Evolutionary conservation across 2,113 vertebrate genomes (phyloP).

Genomic region (Danio rerio): DNA sequence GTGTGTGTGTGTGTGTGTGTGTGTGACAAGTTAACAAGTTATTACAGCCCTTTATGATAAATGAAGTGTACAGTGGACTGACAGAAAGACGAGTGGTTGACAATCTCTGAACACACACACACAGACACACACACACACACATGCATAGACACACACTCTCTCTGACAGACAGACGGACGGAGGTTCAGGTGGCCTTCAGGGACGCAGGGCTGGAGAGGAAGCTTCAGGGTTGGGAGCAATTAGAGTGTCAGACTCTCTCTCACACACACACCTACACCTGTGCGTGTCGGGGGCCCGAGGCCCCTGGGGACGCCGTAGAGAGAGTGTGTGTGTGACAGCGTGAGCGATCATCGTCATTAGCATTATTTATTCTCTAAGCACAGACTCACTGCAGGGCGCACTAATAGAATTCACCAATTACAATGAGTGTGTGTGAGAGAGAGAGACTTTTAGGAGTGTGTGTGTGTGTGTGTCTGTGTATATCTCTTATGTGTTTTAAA

Average conservation of each 20-base stretch:
- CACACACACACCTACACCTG: constrained; percentile 49
- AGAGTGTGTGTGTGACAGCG: constrained; percentile 73
- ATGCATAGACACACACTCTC: constrained; percentile 12
- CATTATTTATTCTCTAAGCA: constrained; percentile 85
- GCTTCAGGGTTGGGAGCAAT: constrained; percentile 79
- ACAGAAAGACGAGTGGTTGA: too few species aligned
- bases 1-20: too few species aligned
- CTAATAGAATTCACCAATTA: constrained; percentile 78
- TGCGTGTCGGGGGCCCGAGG: constrained; percentile 52
- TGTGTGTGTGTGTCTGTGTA: too few species aligned
- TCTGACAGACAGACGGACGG: constrained; percentile 4
- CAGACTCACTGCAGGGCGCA: constrained; percentile 76
- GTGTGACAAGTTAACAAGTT: neutral
- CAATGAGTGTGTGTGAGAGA: constrained; percentile 65
- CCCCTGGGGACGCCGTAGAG: constrained; percentile 67
- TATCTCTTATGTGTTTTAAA: too few species aligned
- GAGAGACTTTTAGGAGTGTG: constrained; percentile 11
- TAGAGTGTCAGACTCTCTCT: constrained; percentile 65
- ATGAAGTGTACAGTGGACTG: neutral
- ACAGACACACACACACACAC: too few species aligned
- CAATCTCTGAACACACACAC: too few species aligned
- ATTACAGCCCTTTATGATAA: neutral
- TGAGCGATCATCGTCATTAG: constrained; percentile 85
- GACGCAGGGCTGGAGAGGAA: constrained; percentile 70
- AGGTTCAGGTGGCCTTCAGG: constrained; percentile 44